A percentile compares a stretch with the other conserved stretches of the same genome.
phyloP scores from a whole-genome alignment of 2,797 vertebrate species.

The Sardinella longiceps region DNA sequence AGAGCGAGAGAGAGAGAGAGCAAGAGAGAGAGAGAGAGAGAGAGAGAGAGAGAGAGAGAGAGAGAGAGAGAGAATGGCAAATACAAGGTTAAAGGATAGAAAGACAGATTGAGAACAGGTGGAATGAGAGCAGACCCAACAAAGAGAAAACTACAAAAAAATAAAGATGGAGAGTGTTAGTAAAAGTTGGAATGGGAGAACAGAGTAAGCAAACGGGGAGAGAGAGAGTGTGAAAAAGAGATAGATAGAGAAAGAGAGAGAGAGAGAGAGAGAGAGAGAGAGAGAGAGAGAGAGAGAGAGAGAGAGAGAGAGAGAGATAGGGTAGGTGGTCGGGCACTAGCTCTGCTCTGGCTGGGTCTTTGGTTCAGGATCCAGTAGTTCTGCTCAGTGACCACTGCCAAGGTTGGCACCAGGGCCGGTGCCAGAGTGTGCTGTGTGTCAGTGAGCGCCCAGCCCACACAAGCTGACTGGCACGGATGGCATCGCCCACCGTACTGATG shows the following conservation, averaged over 20 bases:
- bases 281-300: neutral
- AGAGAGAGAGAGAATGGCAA: slow-evolving; percentile 11
- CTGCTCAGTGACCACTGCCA: slow-evolving; percentile 50
- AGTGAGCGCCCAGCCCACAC: slow-evolving; percentile 48
- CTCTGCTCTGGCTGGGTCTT: slow-evolving; percentile 33
- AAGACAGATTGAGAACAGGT: slow-evolving; percentile 43
- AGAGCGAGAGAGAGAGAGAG: too few relatives aligned
- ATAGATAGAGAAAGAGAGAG: neutral
- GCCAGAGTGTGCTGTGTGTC: slow-evolving; percentile 50
- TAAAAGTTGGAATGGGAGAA: neutral
- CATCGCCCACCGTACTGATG: slow-evolving; percentile 43
- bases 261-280: neutral
- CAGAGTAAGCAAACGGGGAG: neutral
- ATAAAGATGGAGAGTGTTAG: neutral
- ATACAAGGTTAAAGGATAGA: slow-evolving; percentile 35
- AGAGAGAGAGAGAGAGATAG: neutral
- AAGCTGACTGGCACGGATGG: slow-evolving; percentile 43
- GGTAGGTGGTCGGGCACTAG: slow-evolving; percentile 27
- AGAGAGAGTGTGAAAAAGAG: neutral
- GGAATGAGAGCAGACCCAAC: slow-evolving; percentile 34
- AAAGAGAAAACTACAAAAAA: slow-evolving; percentile 27
- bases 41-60: neutral
- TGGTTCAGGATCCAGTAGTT: slow-evolving; percentile 36
- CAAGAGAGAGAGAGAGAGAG: slow-evolving; percentile 9
- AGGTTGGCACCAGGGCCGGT: slow-evolving; percentile 58